Evolutionary conservation across 2,888 invertebrate species (phyloP), one percentile per base, ranked within the genome.

Genomic region (Pristionchus mayeri): DNA sequence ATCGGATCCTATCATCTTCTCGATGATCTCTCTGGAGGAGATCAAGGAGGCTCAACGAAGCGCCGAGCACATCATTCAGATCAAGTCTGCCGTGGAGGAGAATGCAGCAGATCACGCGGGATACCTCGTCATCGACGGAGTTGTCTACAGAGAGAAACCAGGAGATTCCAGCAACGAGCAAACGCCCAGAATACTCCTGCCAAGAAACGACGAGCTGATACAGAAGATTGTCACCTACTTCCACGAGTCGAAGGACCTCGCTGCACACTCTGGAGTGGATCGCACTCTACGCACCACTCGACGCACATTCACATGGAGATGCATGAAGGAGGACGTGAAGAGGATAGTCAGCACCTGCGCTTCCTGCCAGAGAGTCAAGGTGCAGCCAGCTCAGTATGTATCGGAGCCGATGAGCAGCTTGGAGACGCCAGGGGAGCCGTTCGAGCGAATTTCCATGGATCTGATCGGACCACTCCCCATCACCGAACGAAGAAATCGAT

Each of bases 391-490:
- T 3, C 24, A 71, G 9, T 27, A 24, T 30, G 18, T 27, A 27
- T 7, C 11, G n/a, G 67, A 37, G 11, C 67, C 67, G 3, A 18
- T 71, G 7, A 16, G 34, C 18, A 3, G 3, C 2, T 24, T 67
- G 2, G 67, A 63, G 48, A 37, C 54, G 4, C 67, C 83, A 24
- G 2, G 1, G 7, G 21, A 16, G 7, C 27, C 52, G 2, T 67
- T 83, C 67, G 11, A 83, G 24, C 44, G 83, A 9, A 11, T 83
- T 2, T 48, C 67, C 30, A 18, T 67, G 21, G 67, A 83, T n/a
- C 54, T 54, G 21, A 54, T 54, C 4, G 54, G 54, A 16, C 54
- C 54, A 6, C 54, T 54, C 6, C 54, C 54, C 4, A 6, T 54
- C n/a, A 54, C 16, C n/a, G 21, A 21, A 6, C 9, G 21, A 54